These are phyloP conservation scores for Phylloscopus trochilus DNA, from an alignment of 2,113 vertebrate species.

Conservation along the genomic window DNA sequence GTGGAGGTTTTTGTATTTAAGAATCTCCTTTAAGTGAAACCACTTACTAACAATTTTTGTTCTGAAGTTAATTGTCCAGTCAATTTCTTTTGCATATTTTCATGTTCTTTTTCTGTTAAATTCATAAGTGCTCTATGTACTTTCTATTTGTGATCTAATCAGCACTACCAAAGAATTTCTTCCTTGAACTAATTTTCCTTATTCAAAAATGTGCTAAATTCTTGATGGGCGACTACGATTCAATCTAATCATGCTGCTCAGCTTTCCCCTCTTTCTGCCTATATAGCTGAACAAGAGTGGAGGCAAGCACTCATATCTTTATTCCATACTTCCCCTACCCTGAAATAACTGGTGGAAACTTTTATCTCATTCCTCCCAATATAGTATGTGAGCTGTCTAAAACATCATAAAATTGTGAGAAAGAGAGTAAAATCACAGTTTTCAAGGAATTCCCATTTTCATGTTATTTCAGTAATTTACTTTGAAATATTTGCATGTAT, in stretches of 20 bases:
- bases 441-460: not conserved
- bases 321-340: not conserved
- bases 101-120: not conserved
- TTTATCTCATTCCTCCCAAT: not conserved
- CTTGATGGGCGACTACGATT: not conserved
- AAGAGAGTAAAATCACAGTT: not conserved
- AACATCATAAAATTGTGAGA: not conserved
- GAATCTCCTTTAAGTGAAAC: not conserved
- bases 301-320: not conserved
- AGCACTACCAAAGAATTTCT: not conserved
- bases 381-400: not conserved
- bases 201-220: not conserved
- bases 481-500: not conserved
- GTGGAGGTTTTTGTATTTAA: not conserved
- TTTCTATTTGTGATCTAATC: not conserved
- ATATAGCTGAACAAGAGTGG: not conserved
- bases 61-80: not conserved
- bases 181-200: not conserved
- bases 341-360: not conserved
- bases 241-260: not conserved
- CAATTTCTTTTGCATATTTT: not conserved
- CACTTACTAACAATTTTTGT: not conserved
- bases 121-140: not conserved
- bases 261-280: not conserved
- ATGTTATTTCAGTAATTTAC: not conserved